phyloP scores from a whole-genome alignment of 2,797 vertebrate species.

The Sebastes wilsoni region DNA sequence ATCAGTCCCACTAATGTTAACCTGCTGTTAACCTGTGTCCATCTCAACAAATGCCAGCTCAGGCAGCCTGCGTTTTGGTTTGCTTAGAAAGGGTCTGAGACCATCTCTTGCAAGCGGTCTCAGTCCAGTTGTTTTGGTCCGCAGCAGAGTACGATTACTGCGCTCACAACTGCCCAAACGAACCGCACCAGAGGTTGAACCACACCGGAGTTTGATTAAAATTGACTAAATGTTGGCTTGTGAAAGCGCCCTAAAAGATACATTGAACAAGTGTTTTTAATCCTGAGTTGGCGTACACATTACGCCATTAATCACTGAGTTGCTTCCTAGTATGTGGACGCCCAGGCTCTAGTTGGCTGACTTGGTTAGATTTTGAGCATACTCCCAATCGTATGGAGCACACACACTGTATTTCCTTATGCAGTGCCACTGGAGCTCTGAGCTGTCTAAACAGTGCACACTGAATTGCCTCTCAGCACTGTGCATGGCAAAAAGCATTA shows the following conservation, averaged over 20 bases:
- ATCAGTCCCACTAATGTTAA: too few species aligned
- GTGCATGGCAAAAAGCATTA: constrained; percentile 50
- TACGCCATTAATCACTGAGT: constrained; percentile 3
- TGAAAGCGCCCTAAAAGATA: not conserved
- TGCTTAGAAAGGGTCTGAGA: too few species aligned
- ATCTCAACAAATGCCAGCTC: too few species aligned
- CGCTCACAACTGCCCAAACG: too few species aligned
- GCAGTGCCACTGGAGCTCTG: constrained; percentile 31
- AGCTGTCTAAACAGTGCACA: constrained; percentile 47
- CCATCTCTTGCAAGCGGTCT: too few species aligned
- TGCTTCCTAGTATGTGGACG: constrained; percentile 34
- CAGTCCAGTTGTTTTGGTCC: too few species aligned
- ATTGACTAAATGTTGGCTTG: too few species aligned
- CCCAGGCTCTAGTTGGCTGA: constrained; percentile 13
- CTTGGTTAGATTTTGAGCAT: constrained; percentile 41
- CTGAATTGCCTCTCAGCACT: constrained; percentile 16
- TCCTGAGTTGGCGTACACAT: constrained; percentile 1
- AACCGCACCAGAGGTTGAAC: too few species aligned
- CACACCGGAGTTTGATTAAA: too few species aligned
- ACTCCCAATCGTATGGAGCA: constrained; percentile 25
- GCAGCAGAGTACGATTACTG: too few species aligned
- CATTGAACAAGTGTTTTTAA: constrained; percentile 32
- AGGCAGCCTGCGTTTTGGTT: too few species aligned
- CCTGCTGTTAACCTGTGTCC: too few species aligned
- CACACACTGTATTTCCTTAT: constrained; percentile 51